Base-by-base conservation (phyloP, 1,140 invertebrate genomes). In the Drosophila pruinosa region DNA sequence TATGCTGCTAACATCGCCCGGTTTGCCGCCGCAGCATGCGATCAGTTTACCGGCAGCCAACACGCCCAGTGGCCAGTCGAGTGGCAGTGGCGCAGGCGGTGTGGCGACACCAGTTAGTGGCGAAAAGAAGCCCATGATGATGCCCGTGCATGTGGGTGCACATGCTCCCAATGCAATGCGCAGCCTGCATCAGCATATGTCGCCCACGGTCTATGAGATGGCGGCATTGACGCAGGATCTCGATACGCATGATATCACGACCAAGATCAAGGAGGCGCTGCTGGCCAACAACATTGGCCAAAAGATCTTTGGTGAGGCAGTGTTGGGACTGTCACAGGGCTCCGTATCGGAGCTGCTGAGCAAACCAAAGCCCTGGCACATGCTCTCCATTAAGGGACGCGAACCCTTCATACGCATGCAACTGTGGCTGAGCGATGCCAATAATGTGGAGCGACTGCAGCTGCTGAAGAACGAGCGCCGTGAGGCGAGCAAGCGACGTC, bases 391-490 rank as follows among this genome's bases (percentile, higher is more conserved):
- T 90, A 99, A 99, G 92, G 98, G 98, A 0, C 93, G 98, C 22
- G 98, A 99, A 91, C 98, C 98, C 0, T 99, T 99, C 92, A 98
- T 99, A 67, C 94, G 98, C 64, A 99, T 99, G 98, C 98, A 99
- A 91, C 92, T 99, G 17, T 99, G 98, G 98, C 92, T 99, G 6
- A 97, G 96, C 72, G 98, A 99, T 90, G 95, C 97, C 6, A 95
- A 97, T 91, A 99, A 99, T 90, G 95, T 99, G 36, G 97, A 99
- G 81, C 93, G 94, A 14, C 92, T 99, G 19, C 97, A 95, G 92
- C 95, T 94, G 1, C 89, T 97, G 14, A 98, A 98, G 91, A 98
- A 97, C 78, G 97, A 98, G 91, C 92, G 97, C 67, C 93, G 97
- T 21, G 97, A 98, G 90, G 96, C 97, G 0, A 97, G 96, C 91